Percentiles rank a stretch among this genome's conserved stretches.
phyloP scores from a whole-genome alignment of 2,113 vertebrate genomes.

The Clarias gariepinus region DNA sequence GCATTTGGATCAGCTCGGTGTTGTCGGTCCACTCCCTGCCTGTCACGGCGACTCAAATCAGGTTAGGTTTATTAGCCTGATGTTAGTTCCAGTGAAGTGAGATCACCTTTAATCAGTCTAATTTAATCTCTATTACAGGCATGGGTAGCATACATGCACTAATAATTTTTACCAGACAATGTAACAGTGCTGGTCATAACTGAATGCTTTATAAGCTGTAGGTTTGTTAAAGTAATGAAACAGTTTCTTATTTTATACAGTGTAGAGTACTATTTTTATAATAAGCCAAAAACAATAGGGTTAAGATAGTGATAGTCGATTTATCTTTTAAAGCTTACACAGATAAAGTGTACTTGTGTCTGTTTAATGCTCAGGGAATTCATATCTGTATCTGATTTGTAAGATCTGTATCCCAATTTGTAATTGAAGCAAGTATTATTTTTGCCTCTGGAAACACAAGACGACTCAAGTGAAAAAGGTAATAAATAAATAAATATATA shows the following conservation, averaged over 20 bases:
- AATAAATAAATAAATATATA: too few species aligned
- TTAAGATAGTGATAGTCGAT: background rate
- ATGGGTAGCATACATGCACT: conserved; percentile 20
- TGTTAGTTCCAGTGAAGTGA: conserved; percentile 24
- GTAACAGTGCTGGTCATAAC: conserved; percentile 9
- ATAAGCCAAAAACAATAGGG: too few species aligned
- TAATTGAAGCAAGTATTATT: background rate
- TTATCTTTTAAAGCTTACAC: background rate
- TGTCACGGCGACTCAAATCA: conserved; percentile 48
- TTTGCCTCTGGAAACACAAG: background rate
- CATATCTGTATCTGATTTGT: background rate
- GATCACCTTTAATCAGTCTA: conserved; percentile 24
- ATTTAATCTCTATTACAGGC: conserved; percentile 15
- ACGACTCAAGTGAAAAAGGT: background rate
- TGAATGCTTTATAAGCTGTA: background rate
- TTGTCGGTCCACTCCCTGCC: conserved; percentile 24
- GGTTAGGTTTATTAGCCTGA: conserved; percentile 43
- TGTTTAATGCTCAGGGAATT: background rate
- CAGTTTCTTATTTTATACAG: too few species aligned
- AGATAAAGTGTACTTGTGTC: background rate
- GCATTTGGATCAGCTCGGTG: conserved; percentile 1
- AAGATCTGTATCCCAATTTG: background rate
- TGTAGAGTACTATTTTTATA: background rate
- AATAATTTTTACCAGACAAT: conserved; percentile 18
- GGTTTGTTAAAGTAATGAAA: background rate